Percentiles rank a stretch among this genome's conserved stretches.
phyloP scores from a whole-genome alignment of 1,140 invertebrate genomes.

The Gryllus bimaculatus region DNA sequence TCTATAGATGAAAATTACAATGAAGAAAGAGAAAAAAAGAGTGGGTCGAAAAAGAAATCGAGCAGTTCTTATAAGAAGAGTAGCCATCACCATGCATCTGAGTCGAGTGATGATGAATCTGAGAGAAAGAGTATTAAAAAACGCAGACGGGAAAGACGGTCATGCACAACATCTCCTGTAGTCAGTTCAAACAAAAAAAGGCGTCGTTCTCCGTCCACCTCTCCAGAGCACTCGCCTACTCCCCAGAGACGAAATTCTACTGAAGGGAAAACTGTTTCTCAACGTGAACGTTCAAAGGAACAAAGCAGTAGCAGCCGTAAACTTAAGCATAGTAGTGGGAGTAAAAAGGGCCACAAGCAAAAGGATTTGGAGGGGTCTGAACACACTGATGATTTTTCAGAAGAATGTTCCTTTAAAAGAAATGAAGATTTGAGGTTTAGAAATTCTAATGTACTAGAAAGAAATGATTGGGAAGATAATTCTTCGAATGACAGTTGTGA shows the following conservation, averaged over 20 bases:
- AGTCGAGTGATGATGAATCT: neutral
- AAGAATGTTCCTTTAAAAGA: neutral
- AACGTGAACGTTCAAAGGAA: neutral
- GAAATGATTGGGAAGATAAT: neutral
- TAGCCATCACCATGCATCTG: neutral
- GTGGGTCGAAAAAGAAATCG: neutral
- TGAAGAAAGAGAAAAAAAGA: neutral
- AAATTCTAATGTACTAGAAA: neutral
- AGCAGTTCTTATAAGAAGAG: conserved; percentile 1
- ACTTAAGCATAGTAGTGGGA: conserved; percentile 7
- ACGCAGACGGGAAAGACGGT: neutral
- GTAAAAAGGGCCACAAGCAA: conserved; percentile 6
- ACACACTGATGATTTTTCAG: neutral
- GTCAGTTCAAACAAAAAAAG: neutral
- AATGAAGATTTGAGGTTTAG: neutral
- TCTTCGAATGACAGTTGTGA: neutral
- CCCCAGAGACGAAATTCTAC: conserved; percentile 12
- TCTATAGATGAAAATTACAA: neutral
- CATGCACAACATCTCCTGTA: conserved; percentile 3
- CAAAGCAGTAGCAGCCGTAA: neutral
- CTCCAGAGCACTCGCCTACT: conserved; percentile 16
- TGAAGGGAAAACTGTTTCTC: neutral
- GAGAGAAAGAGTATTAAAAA: conserved; percentile 9
- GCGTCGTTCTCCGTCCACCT: conserved; percentile 14
- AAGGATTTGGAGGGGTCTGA: neutral